These are phyloP conservation scores for Pecten maximus DNA, from an alignment of 2,888 invertebrate species.

Conservation along the genomic window DNA sequence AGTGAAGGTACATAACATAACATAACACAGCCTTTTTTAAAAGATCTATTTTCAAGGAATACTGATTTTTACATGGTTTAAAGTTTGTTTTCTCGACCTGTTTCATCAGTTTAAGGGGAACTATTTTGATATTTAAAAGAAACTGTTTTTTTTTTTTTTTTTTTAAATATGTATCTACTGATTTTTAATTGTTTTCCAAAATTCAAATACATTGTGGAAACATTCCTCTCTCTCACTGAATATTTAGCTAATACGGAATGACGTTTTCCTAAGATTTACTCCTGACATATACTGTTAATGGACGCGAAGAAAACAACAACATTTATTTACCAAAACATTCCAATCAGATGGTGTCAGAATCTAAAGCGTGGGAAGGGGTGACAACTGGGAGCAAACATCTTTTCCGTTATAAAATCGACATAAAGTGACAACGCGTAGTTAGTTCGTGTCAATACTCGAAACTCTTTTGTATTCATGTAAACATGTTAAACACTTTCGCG, in stretches of 20 bases:
- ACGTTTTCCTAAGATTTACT: not conserved
- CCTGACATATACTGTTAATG: not conserved
- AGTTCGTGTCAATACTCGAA: not conserved
- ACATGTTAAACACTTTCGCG: not conserved
- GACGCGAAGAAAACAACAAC: constrained; percentile 3
- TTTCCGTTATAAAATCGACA: not conserved
- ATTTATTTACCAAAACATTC: not conserved
- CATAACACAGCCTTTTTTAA: too few relatives aligned
- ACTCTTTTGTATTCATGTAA: not conserved
- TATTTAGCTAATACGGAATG: not conserved
- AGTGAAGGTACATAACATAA: too few relatives aligned
- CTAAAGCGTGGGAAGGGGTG: not conserved
- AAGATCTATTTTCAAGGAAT: too few relatives aligned
- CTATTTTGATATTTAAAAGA: too few relatives aligned
- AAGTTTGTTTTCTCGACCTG: too few relatives aligned
- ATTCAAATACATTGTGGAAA: too few relatives aligned
- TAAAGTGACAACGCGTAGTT: not conserved
- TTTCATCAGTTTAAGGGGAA: too few relatives aligned
- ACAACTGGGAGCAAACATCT: not conserved
- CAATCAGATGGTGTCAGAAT: not conserved
- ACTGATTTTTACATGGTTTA: too few relatives aligned
- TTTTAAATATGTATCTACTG: too few relatives aligned
- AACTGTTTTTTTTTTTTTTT: too few relatives aligned
- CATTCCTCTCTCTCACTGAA: too few relatives aligned
- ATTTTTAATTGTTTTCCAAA: too few relatives aligned